These are phyloP conservation scores for Ips typographus DNA, from an alignment of 1,140 invertebrate genomes.

Conservation along the genomic window DNA sequence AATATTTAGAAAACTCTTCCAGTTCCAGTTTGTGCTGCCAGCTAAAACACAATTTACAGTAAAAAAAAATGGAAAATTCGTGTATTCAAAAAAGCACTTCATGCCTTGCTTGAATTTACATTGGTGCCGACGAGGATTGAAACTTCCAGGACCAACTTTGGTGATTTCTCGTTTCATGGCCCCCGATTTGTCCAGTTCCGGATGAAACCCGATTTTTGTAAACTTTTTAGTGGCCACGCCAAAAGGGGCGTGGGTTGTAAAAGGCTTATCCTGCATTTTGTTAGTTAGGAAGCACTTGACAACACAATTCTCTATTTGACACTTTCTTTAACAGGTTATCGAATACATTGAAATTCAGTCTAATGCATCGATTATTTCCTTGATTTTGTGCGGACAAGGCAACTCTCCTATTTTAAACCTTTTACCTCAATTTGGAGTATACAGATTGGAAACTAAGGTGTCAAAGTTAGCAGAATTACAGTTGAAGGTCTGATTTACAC, in stretches of 20 bases:
- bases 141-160: slow-evolving; percentile 40
- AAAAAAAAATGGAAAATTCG: not conserved
- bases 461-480: slow-evolving; percentile 26
- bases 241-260: slow-evolving; percentile 38
- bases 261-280: slow-evolving; percentile 19
- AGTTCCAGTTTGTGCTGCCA: slow-evolving; percentile 43
- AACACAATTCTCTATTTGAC: not conserved
- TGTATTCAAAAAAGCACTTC: slow-evolving; percentile 6
- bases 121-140: slow-evolving; percentile 30
- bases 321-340: slow-evolving; percentile 28
- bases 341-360: slow-evolving; percentile 40
- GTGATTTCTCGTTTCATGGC: slow-evolving; percentile 33
- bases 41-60: slow-evolving; percentile 26
- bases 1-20: slow-evolving; percentile 45
- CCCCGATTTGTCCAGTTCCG: slow-evolving; percentile 39
- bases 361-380: slow-evolving; percentile 33
- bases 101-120: slow-evolving; percentile 36
- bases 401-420: slow-evolving; percentile 21
- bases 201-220: slow-evolving; percentile 42
- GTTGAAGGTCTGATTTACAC: slow-evolving; percentile 23
- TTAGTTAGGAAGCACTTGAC: not conserved
- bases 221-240: slow-evolving; percentile 41
- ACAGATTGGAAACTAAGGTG: slow-evolving; percentile 22
- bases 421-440: slow-evolving; percentile 29
- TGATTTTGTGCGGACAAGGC: slow-evolving; percentile 36